These are phyloP conservation scores for Athalia cordata DNA, from an alignment of 2,888 invertebrate species.

Conservation along the genomic window DNA sequence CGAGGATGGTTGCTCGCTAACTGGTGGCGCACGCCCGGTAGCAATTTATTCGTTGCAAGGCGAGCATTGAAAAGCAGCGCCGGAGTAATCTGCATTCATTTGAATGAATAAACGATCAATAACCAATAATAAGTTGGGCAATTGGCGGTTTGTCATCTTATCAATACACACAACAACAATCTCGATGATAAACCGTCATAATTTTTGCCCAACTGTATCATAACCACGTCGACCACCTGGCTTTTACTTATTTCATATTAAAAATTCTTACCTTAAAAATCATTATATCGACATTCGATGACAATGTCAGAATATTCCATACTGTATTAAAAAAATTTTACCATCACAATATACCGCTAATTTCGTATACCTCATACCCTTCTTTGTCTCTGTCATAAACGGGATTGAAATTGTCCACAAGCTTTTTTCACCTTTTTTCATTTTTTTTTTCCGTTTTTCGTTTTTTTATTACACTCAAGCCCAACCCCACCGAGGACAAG, in stretches of 20 bases:
- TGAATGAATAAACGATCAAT: slow-evolving; percentile 74
- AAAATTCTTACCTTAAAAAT: too few relatives aligned
- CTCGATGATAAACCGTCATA: slow-evolving; percentile 61
- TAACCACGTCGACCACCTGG: background rate
- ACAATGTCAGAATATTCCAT: too few relatives aligned
- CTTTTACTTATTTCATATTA: slow-evolving; percentile 12
- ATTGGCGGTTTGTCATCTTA: slow-evolving; percentile 71
- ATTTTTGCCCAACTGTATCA: background rate
- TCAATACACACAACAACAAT: slow-evolving; percentile 56
- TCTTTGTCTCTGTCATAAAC: slow-evolving; percentile 36
- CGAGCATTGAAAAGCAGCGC: slow-evolving; percentile 70
- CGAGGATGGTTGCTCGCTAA: slow-evolving; percentile 37
- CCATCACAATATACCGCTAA: slow-evolving; percentile 16
- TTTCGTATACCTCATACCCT: slow-evolving; percentile 4
- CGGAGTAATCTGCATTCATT: slow-evolving; percentile 72
- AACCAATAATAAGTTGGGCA: slow-evolving; percentile 72
- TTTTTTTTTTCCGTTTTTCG: too few relatives aligned
- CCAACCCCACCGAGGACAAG: slow-evolving; percentile 23
- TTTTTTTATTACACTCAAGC: slow-evolving; percentile 27
- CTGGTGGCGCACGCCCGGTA: slow-evolving; percentile 66
- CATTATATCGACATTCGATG: too few relatives aligned
- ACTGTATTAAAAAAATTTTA: too few relatives aligned
- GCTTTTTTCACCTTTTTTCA: background rate
- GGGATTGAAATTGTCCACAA: slow-evolving; percentile 41
- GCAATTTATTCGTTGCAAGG: slow-evolving; percentile 72